Base-by-base conservation (phyloP, 2,113 vertebrate species). In the Brachyhypopomus occidentalis region DNA sequence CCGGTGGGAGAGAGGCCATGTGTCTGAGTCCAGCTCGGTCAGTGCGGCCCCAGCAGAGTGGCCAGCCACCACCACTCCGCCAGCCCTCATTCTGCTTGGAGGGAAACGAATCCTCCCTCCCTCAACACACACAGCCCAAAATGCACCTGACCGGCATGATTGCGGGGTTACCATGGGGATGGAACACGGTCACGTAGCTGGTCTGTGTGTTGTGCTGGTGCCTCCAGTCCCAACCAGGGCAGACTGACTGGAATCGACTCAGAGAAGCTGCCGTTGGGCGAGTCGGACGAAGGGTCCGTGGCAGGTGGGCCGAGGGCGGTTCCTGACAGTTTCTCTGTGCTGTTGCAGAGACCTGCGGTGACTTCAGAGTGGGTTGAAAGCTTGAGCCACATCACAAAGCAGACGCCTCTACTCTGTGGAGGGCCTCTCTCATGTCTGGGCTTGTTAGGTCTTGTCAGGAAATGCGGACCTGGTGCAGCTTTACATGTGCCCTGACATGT, bases 161-260 rank as follows among this genome's bases (percentile, higher is more conserved):
- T 17, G 74, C 63, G 52, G 41, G 59, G 80, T 85, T 83, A 63
- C 80, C 77, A 83, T 85, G 80, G 84, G 14, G 72, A 85, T 77
- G 77, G 36, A 77, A 36, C 8, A n/a, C 34, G 72, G 76, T 75
- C 77, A 72, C 77, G 45, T 63, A n/a, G 76, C 70, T 55, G 22
- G 3, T 76, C 14, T 38, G 63, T 80, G 72, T 84, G 82, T 30
- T 63, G 70, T 19, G 59, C 34, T 34, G 20, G 52, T 48, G 69
- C 34, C 27, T 30, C 67, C 23, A 23, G 20, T 73, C 60, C 67
- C 55, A 14, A 55, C 63, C 17, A 55, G 62, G 77, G 72, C 25
- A 48, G 23, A 22, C 66, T 58, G 73, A 7, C 41, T 41, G 41
- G 41, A 7, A 20, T 80, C 22, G 83, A 48, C 64, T 80, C 45